Evolutionary conservation across 2,797 vertebrate species (phyloP), one percentile per base, ranked within the genome.

Genomic region (Microcaecilia unicolor): DNA sequence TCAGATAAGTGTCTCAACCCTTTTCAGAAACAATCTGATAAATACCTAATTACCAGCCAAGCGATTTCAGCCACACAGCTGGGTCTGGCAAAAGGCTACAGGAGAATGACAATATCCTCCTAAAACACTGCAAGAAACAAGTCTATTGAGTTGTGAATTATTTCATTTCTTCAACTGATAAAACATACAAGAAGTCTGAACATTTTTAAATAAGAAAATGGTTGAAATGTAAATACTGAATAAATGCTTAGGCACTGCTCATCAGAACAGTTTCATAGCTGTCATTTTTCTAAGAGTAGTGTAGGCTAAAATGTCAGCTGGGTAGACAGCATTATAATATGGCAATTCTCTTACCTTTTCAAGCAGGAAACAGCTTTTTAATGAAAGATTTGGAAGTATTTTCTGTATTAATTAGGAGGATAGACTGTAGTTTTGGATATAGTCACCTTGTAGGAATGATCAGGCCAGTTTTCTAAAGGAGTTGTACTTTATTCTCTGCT

Each of bases 11-110:
- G 58, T 55, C 63, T 78, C 68, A 66, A 74, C 56, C 31, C 60
- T 78, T 87, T 85, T 85, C 70, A 72, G 79, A 69, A 80, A 79
- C 77, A 82, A 89, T 91, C 87, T 89, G 90, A 95, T 94, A 96
- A 96, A 92, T 81, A 89, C 75, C 80, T 89, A 92, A 95, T 95
- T 92, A 91, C 85, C 70, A 84, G 64, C 48, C 57, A 51, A 80
- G 70, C 80, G 75, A 81, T 78, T 84, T 74, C 64, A 67, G 67
- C 76, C 70, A 69, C 63, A 72, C 55, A 65, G 72, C 69, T 73
- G 69, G 49, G 54, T 32, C 47, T 36, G 41, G 51, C 50, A 47
- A 60, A 67, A 74, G 47, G 62, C 64, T 57, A 66, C 47, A 19
- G 53, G 60, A n/a, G 50, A 73, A 73, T 63, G 64, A 58, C 46